These are phyloP conservation scores for Barnardius zonarius DNA, from an alignment of 2,113 vertebrate genomes.

Conservation along the genomic window DNA sequence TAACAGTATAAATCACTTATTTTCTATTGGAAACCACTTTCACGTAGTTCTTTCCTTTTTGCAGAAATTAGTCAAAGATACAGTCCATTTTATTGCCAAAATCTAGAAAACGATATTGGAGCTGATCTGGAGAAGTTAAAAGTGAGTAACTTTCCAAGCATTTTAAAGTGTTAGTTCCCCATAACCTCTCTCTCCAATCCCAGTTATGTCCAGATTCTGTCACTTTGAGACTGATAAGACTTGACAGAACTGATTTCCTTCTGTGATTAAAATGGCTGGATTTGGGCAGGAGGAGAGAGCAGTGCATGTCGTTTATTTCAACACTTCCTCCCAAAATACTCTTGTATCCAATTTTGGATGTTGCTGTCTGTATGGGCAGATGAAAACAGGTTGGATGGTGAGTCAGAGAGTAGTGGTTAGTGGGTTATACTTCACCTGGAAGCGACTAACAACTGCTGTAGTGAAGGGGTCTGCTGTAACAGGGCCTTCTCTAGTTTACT, in stretches of 20 bases:
- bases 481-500: background rate
- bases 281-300: background rate
- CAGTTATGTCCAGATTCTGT: background rate
- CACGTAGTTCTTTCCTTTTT: slow-evolving; percentile 21
- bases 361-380: background rate
- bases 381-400: background rate
- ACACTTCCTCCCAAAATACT: background rate
- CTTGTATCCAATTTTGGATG: background rate
- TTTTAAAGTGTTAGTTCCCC: background rate
- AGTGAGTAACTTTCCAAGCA: slow-evolving; percentile 70
- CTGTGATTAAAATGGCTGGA: background rate
- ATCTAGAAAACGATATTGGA: slow-evolving; percentile 72
- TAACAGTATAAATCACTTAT: background rate
- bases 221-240: background rate
- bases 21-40: background rate
- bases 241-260: background rate
- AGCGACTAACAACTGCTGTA: background rate
- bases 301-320: background rate
- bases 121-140: slow-evolving; percentile 76
- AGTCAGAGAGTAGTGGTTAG: background rate
- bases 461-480: background rate
- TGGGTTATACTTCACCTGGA: background rate
- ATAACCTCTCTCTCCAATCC: background rate
- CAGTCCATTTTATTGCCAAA: slow-evolving; percentile 77
- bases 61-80: slow-evolving; percentile 81